Conservation (phyloP, 2,797 vertebrate species). For the Esox lucius region DNA sequence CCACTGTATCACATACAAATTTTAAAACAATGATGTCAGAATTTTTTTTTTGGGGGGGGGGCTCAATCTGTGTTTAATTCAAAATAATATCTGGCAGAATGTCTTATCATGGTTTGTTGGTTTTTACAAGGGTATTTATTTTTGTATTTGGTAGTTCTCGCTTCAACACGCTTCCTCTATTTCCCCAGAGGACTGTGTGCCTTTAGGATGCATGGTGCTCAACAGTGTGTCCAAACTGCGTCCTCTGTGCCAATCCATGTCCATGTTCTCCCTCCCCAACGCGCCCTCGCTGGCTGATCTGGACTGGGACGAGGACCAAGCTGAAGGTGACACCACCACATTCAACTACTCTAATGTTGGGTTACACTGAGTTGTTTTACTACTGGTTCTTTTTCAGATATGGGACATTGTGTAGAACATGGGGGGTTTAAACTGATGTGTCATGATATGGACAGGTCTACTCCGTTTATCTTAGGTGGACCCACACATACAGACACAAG, state of each 20-base stretch:
- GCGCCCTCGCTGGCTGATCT: slow-evolving; percentile 89
- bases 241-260: slow-evolving; percentile 80
- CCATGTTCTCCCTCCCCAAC: slow-evolving; percentile 84
- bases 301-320: slow-evolving; percentile 79
- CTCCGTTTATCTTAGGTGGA: not conserved
- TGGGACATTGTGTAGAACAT: not conserved
- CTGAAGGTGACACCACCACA: slow-evolving; percentile 44
- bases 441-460: not conserved
- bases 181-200: slow-evolving; percentile 82
- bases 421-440: not conserved
- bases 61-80: no score
- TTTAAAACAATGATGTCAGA: no score
- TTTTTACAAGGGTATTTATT: no score
- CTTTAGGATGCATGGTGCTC: slow-evolving; percentile 89
- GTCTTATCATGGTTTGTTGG: no score
- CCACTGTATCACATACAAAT: no score
- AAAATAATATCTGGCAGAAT: no score
- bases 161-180: slow-evolving; percentile 20
- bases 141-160: not conserved
- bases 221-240: slow-evolving; percentile 83
- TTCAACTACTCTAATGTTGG: not conserved
- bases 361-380: not conserved
- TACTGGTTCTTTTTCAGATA: not conserved
- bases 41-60: no score
- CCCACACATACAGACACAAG: not conserved